A percentile compares a stretch with the other conserved stretches of the same genome.
Evolutionary conservation across 1,140 invertebrate genomes (phyloP).

Genomic region (Hestina assimilis): DNA sequence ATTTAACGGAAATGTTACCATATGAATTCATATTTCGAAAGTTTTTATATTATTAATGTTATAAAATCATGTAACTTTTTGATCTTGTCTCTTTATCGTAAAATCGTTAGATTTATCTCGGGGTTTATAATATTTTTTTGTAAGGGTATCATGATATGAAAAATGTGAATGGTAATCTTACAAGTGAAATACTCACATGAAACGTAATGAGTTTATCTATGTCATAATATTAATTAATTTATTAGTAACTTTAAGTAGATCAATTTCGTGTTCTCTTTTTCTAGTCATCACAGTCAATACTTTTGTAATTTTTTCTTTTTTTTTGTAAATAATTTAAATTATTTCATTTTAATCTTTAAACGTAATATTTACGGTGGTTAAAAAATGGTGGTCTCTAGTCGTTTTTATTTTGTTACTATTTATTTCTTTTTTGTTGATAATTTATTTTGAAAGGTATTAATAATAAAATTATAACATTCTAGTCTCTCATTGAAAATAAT

Average conservation of each 20-base stretch:
- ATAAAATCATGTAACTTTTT: background rate
- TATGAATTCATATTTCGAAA: background rate
- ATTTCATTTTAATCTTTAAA: background rate
- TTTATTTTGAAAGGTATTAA: slow-evolving; percentile 37
- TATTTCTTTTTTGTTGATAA: slow-evolving; percentile 45
- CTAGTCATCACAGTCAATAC: slow-evolving; percentile 10
- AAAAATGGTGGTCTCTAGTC: background rate
- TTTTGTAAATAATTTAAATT: slow-evolving; percentile 3
- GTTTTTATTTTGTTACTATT: slow-evolving; percentile 7
- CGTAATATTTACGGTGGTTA: background rate
- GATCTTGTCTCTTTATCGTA: background rate
- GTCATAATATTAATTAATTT: slow-evolving; percentile 10
- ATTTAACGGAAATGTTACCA: no score
- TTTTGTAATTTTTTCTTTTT: background rate
- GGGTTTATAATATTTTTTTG: background rate
- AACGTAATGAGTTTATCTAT: no score
- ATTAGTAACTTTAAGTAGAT: slow-evolving; percentile 18
- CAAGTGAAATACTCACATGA: background rate
- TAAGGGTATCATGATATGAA: background rate
- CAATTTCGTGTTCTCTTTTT: slow-evolving; percentile 11
- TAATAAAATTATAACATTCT: background rate
- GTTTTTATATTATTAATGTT: background rate
- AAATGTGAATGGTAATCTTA: background rate
- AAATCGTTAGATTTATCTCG: background rate
- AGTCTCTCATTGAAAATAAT: background rate